Base-by-base conservation (phyloP, 2,797 vertebrate species). In the Pogonophryne albipinna region DNA sequence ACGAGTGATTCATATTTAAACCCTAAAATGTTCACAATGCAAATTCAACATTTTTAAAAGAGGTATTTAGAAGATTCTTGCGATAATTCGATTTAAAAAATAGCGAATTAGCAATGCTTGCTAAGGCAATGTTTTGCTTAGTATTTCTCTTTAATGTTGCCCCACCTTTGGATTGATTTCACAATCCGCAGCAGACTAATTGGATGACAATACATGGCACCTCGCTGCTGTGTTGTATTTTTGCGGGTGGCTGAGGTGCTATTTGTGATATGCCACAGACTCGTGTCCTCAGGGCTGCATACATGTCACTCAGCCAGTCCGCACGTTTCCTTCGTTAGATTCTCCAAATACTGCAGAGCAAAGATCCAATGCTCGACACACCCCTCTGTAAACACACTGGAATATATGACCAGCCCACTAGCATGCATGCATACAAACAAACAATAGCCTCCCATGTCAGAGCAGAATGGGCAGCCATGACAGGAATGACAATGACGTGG, bases 321-420 rank as follows among this genome's bases (percentile, higher is more conserved):
- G 20, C 49, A 47, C 4, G 17, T 38, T 75, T 80, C 56, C 52
- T 50, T 70, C 1, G 0, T 10, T 15, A 52, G 20, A 90, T 90
- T 88, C 67, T 82, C 55, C 7, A 63, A 76, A 91, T 87, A 66
- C 66, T 71, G 71, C 19, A 66, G 64, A 42, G 38, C 23, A 71
- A 59, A 27, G 70, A 53, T 69, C 60, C 20, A n/a, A 66, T 34
- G 57, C 55, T 0, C 10, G 49, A 72, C 73, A 73, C 77, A 66
- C 77, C 79, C 58, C 16, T 74, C 10, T 66, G 23, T 61, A 70
- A 57, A 74, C 66, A 71, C 34, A 53, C 10, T 34, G 67, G 27
- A 2, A 17, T 46, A 12, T 63, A 23, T 9, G 5, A 66, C 47
- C 51, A 52, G 10, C 0, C 11, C 27, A 16, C 56, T 44, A 16